phyloP scores from a whole-genome alignment of 2,888 invertebrate species.

The Galeruca laticollis region DNA sequence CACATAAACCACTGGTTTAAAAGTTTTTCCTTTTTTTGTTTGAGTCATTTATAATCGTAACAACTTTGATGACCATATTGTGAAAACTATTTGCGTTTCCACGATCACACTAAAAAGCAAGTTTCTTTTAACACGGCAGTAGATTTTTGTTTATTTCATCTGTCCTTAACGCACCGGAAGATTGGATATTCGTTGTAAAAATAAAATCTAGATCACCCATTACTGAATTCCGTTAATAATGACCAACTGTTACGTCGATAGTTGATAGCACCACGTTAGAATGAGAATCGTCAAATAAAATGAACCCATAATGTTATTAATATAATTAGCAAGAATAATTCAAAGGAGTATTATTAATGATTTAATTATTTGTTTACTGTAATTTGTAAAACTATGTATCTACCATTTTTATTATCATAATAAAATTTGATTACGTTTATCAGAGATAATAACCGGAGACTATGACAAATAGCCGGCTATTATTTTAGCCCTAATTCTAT shows the following conservation, averaged over 20 bases:
- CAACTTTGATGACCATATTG: conserved; percentile 51
- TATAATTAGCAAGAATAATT: no score
- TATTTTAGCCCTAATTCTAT: no score
- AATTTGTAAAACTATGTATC: no score
- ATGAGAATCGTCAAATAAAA: neutral
- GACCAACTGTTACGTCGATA: conserved; percentile 58
- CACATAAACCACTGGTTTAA: conserved; percentile 49
- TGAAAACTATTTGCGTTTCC: conserved; percentile 41
- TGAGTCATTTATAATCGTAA: conserved; percentile 48
- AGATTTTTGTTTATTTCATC: conserved; percentile 48
- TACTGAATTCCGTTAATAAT: conserved; percentile 42
- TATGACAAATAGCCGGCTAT: no score
- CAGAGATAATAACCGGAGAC: no score
- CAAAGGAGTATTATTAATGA: no score
- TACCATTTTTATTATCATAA: no score
- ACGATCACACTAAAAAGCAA: conserved; percentile 47
- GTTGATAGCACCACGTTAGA: conserved; percentile 36
- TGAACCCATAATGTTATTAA: neutral
- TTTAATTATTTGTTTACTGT: no score
- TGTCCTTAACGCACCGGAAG: conserved; percentile 52
- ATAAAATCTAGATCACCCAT: conserved; percentile 63
- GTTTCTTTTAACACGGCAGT: conserved; percentile 54
- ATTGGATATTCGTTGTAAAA: conserved; percentile 61
- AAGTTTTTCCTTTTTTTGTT: conserved; percentile 27
- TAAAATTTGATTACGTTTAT: no score